Evolutionary conservation across 2,113 vertebrate species (phyloP), one percentile per base, ranked within the genome.

Genomic region (Tetrax tetrax): DNA sequence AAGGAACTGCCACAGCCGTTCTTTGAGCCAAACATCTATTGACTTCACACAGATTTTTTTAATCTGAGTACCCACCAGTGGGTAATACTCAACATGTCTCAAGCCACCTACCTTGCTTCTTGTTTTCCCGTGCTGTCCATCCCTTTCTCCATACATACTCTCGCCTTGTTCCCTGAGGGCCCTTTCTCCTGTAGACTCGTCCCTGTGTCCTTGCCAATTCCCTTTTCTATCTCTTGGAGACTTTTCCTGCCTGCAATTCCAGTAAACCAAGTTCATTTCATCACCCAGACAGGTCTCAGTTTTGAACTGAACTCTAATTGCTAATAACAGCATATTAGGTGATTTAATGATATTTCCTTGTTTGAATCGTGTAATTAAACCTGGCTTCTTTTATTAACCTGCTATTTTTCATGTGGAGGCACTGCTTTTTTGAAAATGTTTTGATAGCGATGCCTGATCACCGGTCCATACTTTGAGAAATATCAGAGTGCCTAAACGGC

Each of bases 291-390:
- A 88, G 14, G 13, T 80, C 61, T 84, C 71, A 12, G 33, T 76
- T 89, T 92, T 93, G 37, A 91, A 82, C 47, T 38, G n/a, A 83
- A 33, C 60, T 79, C 33, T 56, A 93, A 47, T 75, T 89, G 80
- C 28, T 69, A 61, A 76, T 61, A 87, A 54, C 45, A 87, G 56
- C 3, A 0, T 61, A 72, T 83, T 88, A 60, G 8, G 43, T 60
- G 35, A 78, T 78, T 90, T 77, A 2, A 38, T 59, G 7, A 24
- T 74, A 64, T 68, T 94, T 95, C 75, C n/a, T 78, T 75, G 21
- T 81, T 50, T 87, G 85, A 81, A 71, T 48, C 69, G 9, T 57
- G 25, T 85, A 80, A 94, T 94, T 93, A 91, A 96, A 85, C 24
- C n/a, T 85, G 64, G 25, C 19, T 89, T 78, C 47, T 90, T 81